phyloP scores from a whole-genome alignment of 2,888 invertebrate species.

The Meandrusa payeni region DNA sequence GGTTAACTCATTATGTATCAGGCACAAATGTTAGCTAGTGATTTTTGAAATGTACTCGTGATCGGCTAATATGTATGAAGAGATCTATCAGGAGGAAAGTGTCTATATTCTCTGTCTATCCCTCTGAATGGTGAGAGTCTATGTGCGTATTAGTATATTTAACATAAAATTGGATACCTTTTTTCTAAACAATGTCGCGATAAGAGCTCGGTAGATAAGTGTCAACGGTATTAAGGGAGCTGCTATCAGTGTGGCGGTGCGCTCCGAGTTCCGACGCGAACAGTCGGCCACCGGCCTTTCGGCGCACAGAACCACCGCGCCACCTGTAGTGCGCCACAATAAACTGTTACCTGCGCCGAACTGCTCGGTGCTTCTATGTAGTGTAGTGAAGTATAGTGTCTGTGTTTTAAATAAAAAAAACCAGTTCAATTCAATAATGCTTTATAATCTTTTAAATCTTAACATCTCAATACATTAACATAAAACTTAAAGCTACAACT shows the following conservation, averaged over 20 bases:
- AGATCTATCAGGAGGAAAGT: no score
- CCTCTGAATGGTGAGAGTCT: no score
- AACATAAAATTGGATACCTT: no score
- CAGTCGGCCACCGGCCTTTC: slow-evolving; percentile 44
- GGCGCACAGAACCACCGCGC: slow-evolving; percentile 31
- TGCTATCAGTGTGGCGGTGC: slow-evolving; percentile 28
- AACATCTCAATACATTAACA: slow-evolving; percentile 48
- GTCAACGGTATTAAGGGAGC: background rate
- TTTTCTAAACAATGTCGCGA: slow-evolving; percentile 5
- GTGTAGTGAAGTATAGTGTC: slow-evolving; percentile 34
- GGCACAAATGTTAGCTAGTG: no score
- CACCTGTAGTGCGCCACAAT: slow-evolving; percentile 2
- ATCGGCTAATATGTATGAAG: no score
- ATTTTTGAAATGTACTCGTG: no score
- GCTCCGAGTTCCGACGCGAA: slow-evolving; percentile 25
- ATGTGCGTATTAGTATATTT: no score
- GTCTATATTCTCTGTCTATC: no score
- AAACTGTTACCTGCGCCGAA: slow-evolving; percentile 9
- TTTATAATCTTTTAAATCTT: slow-evolving; percentile 57
- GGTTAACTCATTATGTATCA: no score
- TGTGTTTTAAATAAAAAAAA: slow-evolving; percentile 44
- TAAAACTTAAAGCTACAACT: slow-evolving; percentile 59
- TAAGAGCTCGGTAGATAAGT: slow-evolving; percentile 24
- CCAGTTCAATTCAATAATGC: slow-evolving; percentile 47
- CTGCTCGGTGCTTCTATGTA: slow-evolving; percentile 13